A percentile compares a stretch with the other conserved stretches of the same genome.
Evolutionary conservation across 2,113 vertebrate genomes (phyloP).

Genomic region (Cryptomyrus ogoouensis): DNA sequence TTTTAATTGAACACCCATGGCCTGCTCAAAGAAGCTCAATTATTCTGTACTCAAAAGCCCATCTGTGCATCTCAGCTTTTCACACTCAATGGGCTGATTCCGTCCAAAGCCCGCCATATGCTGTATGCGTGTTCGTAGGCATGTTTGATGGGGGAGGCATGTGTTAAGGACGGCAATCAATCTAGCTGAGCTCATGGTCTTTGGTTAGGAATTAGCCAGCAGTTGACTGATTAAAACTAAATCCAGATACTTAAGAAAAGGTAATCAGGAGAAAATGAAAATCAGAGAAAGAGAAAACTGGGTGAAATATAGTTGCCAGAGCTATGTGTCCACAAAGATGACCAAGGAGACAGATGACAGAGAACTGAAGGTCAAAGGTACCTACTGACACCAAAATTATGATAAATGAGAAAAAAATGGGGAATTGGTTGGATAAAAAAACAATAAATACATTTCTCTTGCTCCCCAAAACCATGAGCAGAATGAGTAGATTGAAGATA

Average conservation of each 20-base stretch:
- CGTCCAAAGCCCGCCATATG: not conserved
- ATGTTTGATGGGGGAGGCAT: not conserved
- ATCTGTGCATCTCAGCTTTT: slow-evolving; percentile 1
- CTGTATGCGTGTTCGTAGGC: not conserved
- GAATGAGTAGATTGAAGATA: not conserved
- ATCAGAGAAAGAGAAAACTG: not conserved
- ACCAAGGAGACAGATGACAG: not conserved
- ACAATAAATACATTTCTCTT: not conserved
- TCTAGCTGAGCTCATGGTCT: not conserved
- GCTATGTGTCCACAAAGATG: not conserved
- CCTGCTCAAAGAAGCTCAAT: slow-evolving; percentile 7
- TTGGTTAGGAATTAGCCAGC: not conserved
- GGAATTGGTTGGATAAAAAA: not conserved
- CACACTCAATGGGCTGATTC: not conserved
- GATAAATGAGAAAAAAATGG: not conserved
- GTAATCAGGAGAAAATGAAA: not conserved
- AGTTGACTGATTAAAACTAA: not conserved
- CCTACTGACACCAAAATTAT: not conserved
- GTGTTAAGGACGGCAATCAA: not conserved
- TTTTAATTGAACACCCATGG: not conserved
- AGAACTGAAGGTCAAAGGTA: not conserved
- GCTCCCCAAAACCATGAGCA: not conserved
- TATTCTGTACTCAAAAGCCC: not conserved
- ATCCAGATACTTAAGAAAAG: not conserved
- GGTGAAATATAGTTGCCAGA: not conserved